phyloP scores from a whole-genome alignment of 2,113 vertebrate species.

The Noctilio leporinus region DNA sequence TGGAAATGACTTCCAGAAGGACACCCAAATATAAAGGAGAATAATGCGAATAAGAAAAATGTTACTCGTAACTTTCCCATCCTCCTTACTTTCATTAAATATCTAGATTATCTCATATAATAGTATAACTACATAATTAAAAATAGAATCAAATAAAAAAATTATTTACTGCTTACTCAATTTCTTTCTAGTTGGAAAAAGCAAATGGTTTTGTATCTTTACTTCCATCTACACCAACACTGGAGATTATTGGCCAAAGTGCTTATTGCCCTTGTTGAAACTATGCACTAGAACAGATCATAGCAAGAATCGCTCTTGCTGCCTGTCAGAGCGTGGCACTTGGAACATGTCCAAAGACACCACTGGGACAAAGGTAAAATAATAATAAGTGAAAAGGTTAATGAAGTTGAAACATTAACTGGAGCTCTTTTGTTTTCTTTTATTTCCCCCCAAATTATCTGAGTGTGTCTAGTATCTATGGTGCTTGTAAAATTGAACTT shows the following conservation, averaged over 20 bases:
- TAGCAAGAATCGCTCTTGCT: not conserved
- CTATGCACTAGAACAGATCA: not conserved
- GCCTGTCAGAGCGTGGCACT: not conserved
- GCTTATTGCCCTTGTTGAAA: not conserved
- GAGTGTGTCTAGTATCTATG: not conserved
- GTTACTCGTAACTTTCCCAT: not conserved
- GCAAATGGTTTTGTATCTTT: not conserved
- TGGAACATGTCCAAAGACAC: not conserved
- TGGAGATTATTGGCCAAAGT: not conserved
- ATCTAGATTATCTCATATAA: not conserved
- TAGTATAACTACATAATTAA: not conserved
- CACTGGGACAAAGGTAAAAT: not conserved
- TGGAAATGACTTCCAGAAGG: not conserved
- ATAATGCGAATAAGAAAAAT: not conserved
- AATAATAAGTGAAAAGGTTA: constrained; percentile 15
- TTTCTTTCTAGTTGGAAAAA: not conserved
- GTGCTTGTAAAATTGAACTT: not conserved
- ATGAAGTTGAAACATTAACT: not conserved
- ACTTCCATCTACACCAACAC: not conserved
- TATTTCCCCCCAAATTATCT: not conserved
- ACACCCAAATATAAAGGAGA: accelerated
- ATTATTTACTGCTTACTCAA: not conserved
- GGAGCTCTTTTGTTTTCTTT: not conserved
- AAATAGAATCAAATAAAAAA: not conserved
- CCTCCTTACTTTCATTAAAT: not conserved